Evolutionary conservation across 2,113 vertebrate genomes (phyloP).

Genomic region (Ceratotherium simum): DNA sequence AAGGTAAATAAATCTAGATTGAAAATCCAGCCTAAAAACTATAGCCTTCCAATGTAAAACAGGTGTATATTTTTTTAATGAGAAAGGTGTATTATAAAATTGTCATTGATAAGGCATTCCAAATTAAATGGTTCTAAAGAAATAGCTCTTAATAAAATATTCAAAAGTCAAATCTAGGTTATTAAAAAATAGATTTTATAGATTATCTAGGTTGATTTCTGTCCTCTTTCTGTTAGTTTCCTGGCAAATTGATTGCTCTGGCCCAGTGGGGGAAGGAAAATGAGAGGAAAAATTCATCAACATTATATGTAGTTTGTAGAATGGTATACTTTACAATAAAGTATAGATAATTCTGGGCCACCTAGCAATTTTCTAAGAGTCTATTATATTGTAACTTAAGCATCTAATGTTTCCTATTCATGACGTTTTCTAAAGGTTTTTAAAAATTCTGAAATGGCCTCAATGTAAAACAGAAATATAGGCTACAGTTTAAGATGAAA

Average conservation of each 20-base stretch:
- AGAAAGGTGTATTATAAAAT: conserved; percentile 13
- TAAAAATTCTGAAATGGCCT: background rate
- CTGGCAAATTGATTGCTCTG: background rate
- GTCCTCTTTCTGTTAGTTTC: background rate
- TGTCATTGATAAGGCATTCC: background rate
- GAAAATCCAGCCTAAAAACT: background rate
- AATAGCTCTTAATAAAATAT: conserved; percentile 54
- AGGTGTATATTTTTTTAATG: background rate
- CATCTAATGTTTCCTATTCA: background rate
- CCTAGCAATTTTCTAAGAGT: background rate
- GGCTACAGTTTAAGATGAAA: background rate
- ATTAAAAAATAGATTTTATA: conserved; percentile 54
- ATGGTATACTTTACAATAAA: background rate
- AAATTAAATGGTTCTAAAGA: conserved; percentile 55
- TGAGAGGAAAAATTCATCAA: background rate
- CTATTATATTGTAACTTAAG: background rate
- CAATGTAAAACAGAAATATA: background rate
- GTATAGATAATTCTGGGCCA: background rate
- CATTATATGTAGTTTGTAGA: background rate
- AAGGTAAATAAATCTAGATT: conserved; percentile 28
- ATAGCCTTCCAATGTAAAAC: background rate
- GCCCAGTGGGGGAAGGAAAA: background rate
- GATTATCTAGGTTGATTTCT: conserved; percentile 25
- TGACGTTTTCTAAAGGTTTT: background rate
- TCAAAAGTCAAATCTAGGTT: conserved; percentile 56